These are phyloP conservation scores for Lucilia cuprina DNA, from an alignment of 1,140 invertebrate genomes.

Conservation along the genomic window DNA sequence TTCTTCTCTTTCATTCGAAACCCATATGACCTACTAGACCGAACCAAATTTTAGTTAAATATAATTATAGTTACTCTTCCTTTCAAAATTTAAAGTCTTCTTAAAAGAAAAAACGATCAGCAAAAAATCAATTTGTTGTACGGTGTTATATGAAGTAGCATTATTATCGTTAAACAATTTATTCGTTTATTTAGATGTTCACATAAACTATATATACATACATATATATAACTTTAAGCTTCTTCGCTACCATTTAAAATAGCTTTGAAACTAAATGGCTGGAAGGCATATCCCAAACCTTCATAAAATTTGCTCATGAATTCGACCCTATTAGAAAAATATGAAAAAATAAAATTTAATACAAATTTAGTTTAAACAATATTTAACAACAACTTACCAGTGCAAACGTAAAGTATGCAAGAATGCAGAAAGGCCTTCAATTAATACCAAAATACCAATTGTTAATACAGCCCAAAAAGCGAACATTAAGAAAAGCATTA, in stretches of 20 bases:
- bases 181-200: no score
- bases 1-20: no score
- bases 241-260: constrained; percentile 69
- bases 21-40: no score
- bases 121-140: no score
- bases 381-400: constrained; percentile 76
- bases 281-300: constrained; percentile 87
- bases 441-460: constrained; percentile 91
- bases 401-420: constrained; percentile 97
- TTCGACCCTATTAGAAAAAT: constrained; percentile 78
- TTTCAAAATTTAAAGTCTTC: no score
- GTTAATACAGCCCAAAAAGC: constrained; percentile 86
- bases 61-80: no score
- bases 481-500: constrained; percentile 79
- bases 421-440: constrained; percentile 98
- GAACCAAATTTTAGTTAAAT: no score
- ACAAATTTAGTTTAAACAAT: constrained; percentile 68
- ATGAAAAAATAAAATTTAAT: not conserved
- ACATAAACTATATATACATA: not conserved
- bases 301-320: constrained; percentile 98
- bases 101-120: no score
- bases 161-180: no score
- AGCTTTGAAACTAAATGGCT: constrained; percentile 91
- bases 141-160: no score
- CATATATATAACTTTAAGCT: not conserved